Conservation (phyloP, 1,140 invertebrate genomes). For the Araneus ventricosus region DNA sequence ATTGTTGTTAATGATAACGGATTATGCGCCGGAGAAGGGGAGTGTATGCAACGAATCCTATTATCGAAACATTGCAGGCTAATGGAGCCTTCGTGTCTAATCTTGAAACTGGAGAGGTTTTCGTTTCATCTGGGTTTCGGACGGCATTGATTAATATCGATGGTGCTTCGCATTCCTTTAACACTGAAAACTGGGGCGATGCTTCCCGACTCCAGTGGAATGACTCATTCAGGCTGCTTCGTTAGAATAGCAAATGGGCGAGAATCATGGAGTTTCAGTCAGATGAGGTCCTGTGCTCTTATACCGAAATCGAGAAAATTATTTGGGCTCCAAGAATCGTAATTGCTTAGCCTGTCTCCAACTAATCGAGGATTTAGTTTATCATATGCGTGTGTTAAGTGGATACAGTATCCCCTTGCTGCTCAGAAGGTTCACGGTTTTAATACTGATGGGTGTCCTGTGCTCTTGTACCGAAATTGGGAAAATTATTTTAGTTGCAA, state of each 20-base stretch:
- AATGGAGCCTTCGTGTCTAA: slow-evolving; percentile 58
- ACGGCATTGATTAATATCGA: slow-evolving; percentile 47
- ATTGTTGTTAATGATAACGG: slow-evolving; percentile 65
- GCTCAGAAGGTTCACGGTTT: too few relatives aligned
- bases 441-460: too few relatives aligned
- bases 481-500: too few relatives aligned
- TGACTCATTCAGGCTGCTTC: background rate
- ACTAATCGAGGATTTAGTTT: too few relatives aligned
- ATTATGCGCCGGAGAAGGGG: background rate
- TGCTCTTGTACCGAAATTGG: too few relatives aligned
- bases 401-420: too few relatives aligned
- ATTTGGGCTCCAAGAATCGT: too few relatives aligned
- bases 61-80: slow-evolving; percentile 58
- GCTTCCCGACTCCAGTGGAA: background rate
- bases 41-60: slow-evolving; percentile 30
- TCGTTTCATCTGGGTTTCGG: slow-evolving; percentile 43
- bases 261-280: too few relatives aligned
- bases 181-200: background rate
- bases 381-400: too few relatives aligned
- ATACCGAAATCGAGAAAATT: background rate
- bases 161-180: slow-evolving; percentile 16
- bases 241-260: too few relatives aligned
- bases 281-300: background rate
- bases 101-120: slow-evolving; percentile 31
- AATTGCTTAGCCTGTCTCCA: too few relatives aligned